These are phyloP conservation scores for Rhizoglyphus robini DNA, from an alignment of 1,140 invertebrate genomes.

Conservation along the genomic window DNA sequence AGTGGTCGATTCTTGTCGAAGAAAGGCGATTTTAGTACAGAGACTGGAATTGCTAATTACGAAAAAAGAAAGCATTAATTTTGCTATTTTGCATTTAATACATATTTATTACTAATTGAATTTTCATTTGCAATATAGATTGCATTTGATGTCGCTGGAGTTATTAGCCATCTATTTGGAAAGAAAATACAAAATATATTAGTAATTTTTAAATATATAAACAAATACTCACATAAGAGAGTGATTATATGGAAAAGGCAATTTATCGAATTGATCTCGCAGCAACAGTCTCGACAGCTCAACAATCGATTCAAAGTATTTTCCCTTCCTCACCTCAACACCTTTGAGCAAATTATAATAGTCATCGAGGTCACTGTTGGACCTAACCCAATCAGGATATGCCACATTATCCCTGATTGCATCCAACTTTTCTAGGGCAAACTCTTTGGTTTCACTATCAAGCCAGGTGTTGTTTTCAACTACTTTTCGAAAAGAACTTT, in stretches of 20 bases:
- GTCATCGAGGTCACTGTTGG: conserved; percentile 31
- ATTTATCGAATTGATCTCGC: too few species aligned
- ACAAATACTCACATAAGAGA: too few species aligned
- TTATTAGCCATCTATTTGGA: too few species aligned
- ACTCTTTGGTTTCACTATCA: conserved; percentile 62
- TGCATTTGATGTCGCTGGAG: too few species aligned
- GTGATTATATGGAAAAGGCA: too few species aligned
- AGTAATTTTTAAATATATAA: too few species aligned
- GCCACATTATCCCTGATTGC: conserved; percentile 37
- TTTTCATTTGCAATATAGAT: background rate
- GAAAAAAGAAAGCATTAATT: conserved; percentile 28
- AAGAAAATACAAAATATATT: too few species aligned
- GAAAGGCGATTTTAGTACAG: conserved; percentile 34
- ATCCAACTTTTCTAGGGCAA: conserved; percentile 39
- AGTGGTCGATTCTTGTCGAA: conserved; percentile 32
- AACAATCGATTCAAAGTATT: too few species aligned
- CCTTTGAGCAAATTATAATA: conserved; percentile 26
- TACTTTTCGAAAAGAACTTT: conserved; percentile 26
- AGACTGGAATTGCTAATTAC: conserved; percentile 39
- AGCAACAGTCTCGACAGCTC: too few species aligned
- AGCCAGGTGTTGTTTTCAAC: conserved; percentile 74
- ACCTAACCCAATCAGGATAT: conserved; percentile 35
- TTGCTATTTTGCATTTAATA: background rate
- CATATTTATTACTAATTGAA: background rate
- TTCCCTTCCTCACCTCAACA: too few species aligned